Percentiles rank a stretch among this genome's conserved stretches.
Evolutionary conservation across 2,888 invertebrate genomes (phyloP).

Genomic region (Erannis defoliaria): DNA sequence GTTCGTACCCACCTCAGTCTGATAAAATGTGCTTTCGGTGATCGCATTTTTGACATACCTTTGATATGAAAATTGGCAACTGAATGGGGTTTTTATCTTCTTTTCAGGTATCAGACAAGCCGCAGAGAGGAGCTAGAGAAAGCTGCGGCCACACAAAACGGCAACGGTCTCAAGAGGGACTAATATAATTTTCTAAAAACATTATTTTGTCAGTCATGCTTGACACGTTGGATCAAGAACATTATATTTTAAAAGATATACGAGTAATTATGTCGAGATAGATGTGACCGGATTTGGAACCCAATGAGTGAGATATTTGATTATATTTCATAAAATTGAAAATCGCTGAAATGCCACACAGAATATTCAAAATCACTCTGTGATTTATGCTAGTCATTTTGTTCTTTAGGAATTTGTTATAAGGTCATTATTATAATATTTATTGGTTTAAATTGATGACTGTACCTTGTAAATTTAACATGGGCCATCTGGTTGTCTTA

Average conservation of each 20-base stretch:
- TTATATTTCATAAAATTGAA: slow-evolving; percentile 8
- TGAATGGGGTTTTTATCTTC: background rate
- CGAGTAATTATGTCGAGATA: slow-evolving; percentile 19
- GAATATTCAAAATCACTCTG: slow-evolving; percentile 36
- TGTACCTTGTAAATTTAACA: slow-evolving; percentile 47
- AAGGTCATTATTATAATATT: slow-evolving; percentile 19
- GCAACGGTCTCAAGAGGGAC: slow-evolving; percentile 88
- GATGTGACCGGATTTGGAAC: slow-evolving; percentile 35
- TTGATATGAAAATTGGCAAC: background rate
- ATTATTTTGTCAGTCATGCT: slow-evolving; percentile 21
- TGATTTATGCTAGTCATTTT: slow-evolving; percentile 46
- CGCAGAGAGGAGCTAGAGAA: slow-evolving; percentile 83
- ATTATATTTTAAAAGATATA: slow-evolving; percentile 29
- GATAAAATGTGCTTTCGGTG: background rate
- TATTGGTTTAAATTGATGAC: slow-evolving; percentile 38
- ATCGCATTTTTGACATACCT: slow-evolving; percentile 14
- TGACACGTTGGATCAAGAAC: slow-evolving; percentile 37
- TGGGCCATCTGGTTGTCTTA: slow-evolving; percentile 51
- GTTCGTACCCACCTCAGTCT: background rate
- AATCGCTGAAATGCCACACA: slow-evolving; percentile 17
- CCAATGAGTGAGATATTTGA: slow-evolving; percentile 40
- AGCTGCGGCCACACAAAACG: slow-evolving; percentile 80
- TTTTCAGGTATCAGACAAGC: slow-evolving; percentile 83
- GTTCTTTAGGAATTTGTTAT: slow-evolving; percentile 25
- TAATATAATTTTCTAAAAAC: slow-evolving; percentile 56